Evolutionary conservation across 2,113 vertebrate species (phyloP).

Genomic region (Onychostoma macrolepis): DNA sequence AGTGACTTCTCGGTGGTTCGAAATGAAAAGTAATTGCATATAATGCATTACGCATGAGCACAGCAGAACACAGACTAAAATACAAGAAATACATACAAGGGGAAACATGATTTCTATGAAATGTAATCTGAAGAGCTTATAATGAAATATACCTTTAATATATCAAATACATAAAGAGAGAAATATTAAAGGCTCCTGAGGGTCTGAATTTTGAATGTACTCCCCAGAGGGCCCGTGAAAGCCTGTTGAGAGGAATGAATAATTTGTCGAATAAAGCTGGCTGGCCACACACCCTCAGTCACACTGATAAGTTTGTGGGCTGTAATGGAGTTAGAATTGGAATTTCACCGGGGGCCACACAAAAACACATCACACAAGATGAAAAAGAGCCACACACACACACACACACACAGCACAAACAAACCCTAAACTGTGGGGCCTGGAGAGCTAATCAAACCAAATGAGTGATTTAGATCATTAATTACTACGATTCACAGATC

Average conservation of each 20-base stretch:
- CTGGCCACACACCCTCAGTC: conserved; percentile 31
- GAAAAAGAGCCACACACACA: conserved; percentile 1
- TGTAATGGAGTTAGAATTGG: conserved; percentile 44
- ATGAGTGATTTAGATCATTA: conserved; percentile 24
- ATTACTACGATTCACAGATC: conserved; percentile 35
- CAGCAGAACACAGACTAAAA: background rate
- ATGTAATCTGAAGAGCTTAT: conserved; percentile 6
- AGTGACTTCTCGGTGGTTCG: background rate
- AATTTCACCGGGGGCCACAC: conserved; percentile 20
- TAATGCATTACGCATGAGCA: conserved; percentile 7
- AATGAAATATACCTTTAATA: conserved; percentile 19
- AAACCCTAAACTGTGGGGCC: background rate
- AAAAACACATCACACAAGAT: conserved; percentile 24
- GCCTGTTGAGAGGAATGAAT: conserved; percentile 42
- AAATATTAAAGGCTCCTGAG: conserved; percentile 22
- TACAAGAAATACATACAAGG: background rate
- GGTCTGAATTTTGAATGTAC: background rate
- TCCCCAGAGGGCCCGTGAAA: background rate
- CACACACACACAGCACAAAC: conserved; percentile 6
- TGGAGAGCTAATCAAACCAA: conserved; percentile 26
- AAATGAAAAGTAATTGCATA: conserved; percentile 1
- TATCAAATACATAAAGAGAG: conserved; percentile 11
- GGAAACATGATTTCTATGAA: background rate
- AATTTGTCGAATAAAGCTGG: conserved; percentile 31
- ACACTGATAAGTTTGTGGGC: conserved; percentile 30